A percentile compares a stretch with the other conserved stretches of the same genome.
Evolutionary conservation across 2,113 vertebrate species (phyloP).

Genomic region (Heptranchias perlo): DNA sequence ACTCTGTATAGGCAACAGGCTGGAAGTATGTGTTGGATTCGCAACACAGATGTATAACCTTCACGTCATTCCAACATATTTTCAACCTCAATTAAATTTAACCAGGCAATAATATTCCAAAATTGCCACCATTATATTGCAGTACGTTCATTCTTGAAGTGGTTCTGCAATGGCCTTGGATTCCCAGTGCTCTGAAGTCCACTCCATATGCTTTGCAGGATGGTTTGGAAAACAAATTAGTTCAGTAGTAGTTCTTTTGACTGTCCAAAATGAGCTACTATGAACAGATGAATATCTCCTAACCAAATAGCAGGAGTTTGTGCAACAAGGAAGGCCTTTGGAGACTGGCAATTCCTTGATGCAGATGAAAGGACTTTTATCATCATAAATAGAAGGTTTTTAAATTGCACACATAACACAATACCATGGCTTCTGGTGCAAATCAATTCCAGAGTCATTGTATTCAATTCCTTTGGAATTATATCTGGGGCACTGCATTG

Average conservation of each 20-base stretch:
- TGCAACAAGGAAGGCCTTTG: neutral
- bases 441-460: too few species aligned
- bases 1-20: neutral
- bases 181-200: too few species aligned
- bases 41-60: neutral
- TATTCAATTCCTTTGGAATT: too few species aligned
- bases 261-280: neutral
- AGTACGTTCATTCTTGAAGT: too few species aligned
- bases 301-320: too few species aligned
- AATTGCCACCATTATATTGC: neutral
- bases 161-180: too few species aligned
- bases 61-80: neutral
- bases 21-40: neutral
- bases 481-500: too few species aligned
- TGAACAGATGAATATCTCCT: neutral
- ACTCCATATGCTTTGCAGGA: too few species aligned
- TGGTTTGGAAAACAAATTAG: neutral
- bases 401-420: too few species aligned
- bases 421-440: too few species aligned
- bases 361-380: neutral
- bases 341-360: neutral
- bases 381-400: neutral
- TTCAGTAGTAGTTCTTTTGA: neutral
- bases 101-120: neutral
- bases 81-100: neutral